Evolutionary conservation across 1,140 invertebrate species (phyloP).

Genomic region (Pararge aegeria): DNA sequence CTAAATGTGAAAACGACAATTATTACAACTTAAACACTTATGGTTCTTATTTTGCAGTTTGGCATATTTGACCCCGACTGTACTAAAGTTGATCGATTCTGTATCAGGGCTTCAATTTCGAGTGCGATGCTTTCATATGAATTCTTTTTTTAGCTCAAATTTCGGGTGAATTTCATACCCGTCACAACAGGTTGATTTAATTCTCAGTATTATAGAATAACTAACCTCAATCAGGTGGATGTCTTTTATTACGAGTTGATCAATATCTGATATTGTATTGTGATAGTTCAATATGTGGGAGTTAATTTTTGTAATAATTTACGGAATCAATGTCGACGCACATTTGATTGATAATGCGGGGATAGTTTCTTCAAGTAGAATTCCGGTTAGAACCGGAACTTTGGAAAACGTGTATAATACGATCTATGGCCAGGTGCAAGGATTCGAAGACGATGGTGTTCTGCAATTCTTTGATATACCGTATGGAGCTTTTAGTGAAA

Average conservation of each 20-base stretch:
- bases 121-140: conserved; percentile 15
- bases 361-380: neutral
- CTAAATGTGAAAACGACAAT: too few species aligned
- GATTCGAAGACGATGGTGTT: conserved; percentile 25
- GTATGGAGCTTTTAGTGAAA: conserved; percentile 31
- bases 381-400: neutral
- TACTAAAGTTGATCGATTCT: conserved; percentile 19
- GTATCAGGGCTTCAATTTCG: conserved; percentile 23
- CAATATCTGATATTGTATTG: neutral
- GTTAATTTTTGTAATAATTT: neutral
- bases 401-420: conserved; percentile 23
- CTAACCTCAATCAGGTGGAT: too few species aligned
- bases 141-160: conserved; percentile 9
- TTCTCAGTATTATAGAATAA: neutral
- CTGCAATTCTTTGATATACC: conserved; percentile 38
- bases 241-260: too few species aligned
- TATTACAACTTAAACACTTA: too few species aligned
- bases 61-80: too few species aligned
- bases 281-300: conserved; percentile 15
- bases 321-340: neutral
- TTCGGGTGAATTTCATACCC: neutral
- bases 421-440: conserved; percentile 31
- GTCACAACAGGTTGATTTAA: neutral
- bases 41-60: too few species aligned
- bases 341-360: conserved; percentile 2